phyloP scores from a whole-genome alignment of 1,140 invertebrate genomes.

The Sesamia nonagrioides region DNA sequence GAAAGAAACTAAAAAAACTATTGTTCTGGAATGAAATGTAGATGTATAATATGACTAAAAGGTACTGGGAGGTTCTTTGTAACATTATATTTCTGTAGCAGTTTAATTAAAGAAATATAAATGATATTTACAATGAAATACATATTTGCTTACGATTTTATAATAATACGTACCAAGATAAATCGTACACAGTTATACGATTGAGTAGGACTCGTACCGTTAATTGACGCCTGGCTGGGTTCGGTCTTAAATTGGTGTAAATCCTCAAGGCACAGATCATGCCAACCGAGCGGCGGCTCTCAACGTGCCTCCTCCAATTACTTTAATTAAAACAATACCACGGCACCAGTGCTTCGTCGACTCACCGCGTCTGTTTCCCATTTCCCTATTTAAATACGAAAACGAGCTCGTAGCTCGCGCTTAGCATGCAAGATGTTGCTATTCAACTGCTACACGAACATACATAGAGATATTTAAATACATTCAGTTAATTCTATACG shows the following conservation, averaged over 20 bases:
- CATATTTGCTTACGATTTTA: background rate
- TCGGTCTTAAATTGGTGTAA: constrained; percentile 85
- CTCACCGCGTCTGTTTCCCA: constrained; percentile 85
- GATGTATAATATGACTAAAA: background rate
- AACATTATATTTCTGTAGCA: background rate
- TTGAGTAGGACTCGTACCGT: constrained; percentile 72
- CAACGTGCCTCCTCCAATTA: constrained; percentile 85
- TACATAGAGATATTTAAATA: constrained; percentile 41
- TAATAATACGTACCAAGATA: constrained; percentile 34
- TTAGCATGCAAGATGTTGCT: constrained; percentile 84
- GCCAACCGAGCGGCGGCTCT: constrained; percentile 81
- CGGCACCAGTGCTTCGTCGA: constrained; percentile 84
- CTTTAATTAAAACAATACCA: constrained; percentile 87
- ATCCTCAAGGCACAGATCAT: constrained; percentile 87
- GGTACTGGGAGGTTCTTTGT: background rate
- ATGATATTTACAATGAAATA: background rate
- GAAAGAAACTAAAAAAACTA: constrained; percentile 48
- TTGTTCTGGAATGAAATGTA: background rate
- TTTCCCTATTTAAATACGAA: constrained; percentile 87
- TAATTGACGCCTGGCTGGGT: constrained; percentile 81
- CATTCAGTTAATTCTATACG: constrained; percentile 12
- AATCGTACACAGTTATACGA: constrained; percentile 56
- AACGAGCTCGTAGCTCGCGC: constrained; percentile 81
- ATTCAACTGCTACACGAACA: constrained; percentile 68
- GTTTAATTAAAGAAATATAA: background rate